Conservation (phyloP, 2,797 vertebrate species). For the Picus viridis region DNA sequence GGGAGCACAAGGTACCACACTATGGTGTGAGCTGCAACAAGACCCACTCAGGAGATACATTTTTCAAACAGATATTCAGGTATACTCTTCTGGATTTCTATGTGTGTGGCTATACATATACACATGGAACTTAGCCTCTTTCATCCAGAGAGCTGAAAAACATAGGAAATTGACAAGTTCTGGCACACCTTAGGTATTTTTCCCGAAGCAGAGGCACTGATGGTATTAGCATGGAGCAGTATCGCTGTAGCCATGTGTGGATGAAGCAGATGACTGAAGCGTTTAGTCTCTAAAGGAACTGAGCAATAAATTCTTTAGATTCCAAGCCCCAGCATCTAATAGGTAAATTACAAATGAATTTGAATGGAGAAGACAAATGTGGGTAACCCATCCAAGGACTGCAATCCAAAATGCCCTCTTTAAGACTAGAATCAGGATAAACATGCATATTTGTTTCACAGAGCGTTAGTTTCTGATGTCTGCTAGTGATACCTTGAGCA, state of each 20-base stretch:
- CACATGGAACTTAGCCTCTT: neutral
- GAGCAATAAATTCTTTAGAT: neutral
- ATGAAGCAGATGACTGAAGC: neutral
- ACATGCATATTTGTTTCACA: neutral
- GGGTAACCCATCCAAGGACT: neutral
- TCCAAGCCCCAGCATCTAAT: neutral
- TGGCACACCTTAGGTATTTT: neutral
- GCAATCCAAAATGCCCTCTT: neutral
- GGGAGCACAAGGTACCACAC: neutral
- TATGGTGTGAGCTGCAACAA: neutral
- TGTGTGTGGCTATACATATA: too few species aligned
- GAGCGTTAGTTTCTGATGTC: conserved; percentile 1
- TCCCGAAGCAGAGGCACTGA: neutral
- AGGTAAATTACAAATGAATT: neutral
- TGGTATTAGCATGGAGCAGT: neutral
- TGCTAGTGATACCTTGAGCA: neutral
- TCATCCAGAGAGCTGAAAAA: neutral
- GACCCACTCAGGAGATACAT: neutral
- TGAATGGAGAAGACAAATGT: neutral
- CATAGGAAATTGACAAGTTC: neutral
- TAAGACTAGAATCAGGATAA: neutral
- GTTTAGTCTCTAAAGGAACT: neutral
- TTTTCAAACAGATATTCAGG: too few species aligned
- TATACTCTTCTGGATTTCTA: neutral
- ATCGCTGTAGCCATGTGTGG: neutral